These are phyloP conservation scores for Scaptodrosophila latifasciaeformis DNA, from an alignment of 2,888 invertebrate species.

Conservation along the genomic window DNA sequence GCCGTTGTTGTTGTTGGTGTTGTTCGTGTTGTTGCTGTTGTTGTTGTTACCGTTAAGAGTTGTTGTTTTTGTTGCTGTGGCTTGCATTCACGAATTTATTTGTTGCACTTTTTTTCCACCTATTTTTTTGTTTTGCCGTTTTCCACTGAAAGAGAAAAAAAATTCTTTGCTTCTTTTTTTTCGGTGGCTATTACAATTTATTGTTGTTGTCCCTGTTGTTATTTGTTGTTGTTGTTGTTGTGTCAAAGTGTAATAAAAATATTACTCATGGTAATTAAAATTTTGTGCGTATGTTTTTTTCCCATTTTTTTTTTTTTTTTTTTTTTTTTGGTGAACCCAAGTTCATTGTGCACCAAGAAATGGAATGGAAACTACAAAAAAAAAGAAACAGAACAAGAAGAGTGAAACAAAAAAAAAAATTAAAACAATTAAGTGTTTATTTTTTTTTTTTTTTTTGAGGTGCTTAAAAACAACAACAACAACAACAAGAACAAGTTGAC, in stretches of 20 bases:
- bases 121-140: not conserved
- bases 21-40: conserved; percentile 3
- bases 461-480: conserved; percentile 42
- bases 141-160: not conserved
- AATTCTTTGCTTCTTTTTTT: conserved; percentile 4
- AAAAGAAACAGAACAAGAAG: conserved; percentile 20
- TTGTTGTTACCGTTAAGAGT: conserved; percentile 7
- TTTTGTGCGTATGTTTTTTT: conserved; percentile 35
- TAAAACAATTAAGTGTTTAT: conserved; percentile 56
- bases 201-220: not conserved
- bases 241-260: conserved; percentile 68
- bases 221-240: conserved; percentile 21
- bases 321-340: conserved; percentile 44
- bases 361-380: conserved; percentile 15
- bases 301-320: conserved; percentile 9
- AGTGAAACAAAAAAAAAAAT: conserved; percentile 35
- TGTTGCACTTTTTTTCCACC: conserved; percentile 47
- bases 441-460: too few species aligned
- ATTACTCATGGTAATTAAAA: conserved; percentile 68
- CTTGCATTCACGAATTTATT: conserved; percentile 32
- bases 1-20: conserved; percentile 5
- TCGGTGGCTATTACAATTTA: too few species aligned
- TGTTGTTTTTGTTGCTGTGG: not conserved
- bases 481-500: not conserved
- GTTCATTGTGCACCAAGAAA: conserved; percentile 60